Evolutionary conservation across 2,113 vertebrate genomes (phyloP), one percentile per base, ranked within the genome.

Genomic region (Bubo bubo): DNA sequence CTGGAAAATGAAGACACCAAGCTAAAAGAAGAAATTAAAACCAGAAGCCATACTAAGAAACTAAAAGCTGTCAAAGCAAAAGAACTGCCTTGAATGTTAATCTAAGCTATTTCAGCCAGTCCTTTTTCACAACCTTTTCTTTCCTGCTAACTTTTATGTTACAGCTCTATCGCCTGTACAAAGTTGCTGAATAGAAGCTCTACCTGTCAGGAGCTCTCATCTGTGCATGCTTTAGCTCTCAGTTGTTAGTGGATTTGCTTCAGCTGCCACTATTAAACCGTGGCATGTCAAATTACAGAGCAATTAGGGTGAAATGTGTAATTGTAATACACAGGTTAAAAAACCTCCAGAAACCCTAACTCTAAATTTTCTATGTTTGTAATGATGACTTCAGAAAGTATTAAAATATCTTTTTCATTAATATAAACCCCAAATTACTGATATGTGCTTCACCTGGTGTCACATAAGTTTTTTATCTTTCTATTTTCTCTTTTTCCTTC

Each of bases 61-160:
- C 81, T 47, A 76, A 91, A 88, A 83, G 45, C 58, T 95, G 81
- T 89, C 89, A 88, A 88, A 80, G 55, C 19, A 64, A 72, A 87
- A 93, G 73, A 74, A 68, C 64, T 90, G 79, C 47, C 77, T 93
- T 85, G 89, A 95, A 94, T 89, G 88, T 87, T 97, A 96, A 95
- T 94, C 86, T 66, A 93, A 96, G 73, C 74, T 94, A 85, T 89
- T 95, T 91, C 86, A 96, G 91, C 86, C 80, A 82, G 91, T 66
- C 71, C 95, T 94, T 82, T 95, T 82, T 53, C 84, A 82, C 91
- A 49, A 76, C 74, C 79, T 95, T 95, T 96, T 95, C 88, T 94
- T 84, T 83, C 84, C 84, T 73, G 70, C 45, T 97, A 85, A 96
- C 94, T 95, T 96, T 89, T 66, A 88, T 95, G 55, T 91, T 79